Conservation (phyloP, 1,140 invertebrate genomes). For the Leptinotarsa undecemlineata region DNA sequence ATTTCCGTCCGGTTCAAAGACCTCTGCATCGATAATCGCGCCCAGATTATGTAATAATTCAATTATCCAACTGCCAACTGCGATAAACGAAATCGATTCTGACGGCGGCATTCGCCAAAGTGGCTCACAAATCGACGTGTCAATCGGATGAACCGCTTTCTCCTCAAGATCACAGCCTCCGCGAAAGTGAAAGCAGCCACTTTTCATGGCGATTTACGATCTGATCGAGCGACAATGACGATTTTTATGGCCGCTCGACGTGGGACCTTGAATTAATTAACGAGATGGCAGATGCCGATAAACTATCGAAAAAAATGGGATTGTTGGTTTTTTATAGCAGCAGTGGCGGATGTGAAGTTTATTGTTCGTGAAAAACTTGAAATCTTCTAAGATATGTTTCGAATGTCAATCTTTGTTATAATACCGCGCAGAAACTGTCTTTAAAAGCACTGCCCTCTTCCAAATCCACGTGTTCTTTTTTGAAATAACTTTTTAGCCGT, state of each 20-base stretch:
- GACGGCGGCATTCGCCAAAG: not conserved
- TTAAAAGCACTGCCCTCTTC: too few relatives aligned
- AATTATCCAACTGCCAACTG: not conserved
- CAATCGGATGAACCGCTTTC: not conserved
- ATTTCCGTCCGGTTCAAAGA: not conserved
- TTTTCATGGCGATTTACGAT: conserved; percentile 3
- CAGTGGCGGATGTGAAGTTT: not conserved
- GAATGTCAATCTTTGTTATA: too few relatives aligned
- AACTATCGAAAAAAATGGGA: not conserved
- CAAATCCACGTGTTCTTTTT: too few relatives aligned
- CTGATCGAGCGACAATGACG: conserved; percentile 4
- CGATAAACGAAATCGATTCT: not conserved
- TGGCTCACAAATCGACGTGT: not conserved
- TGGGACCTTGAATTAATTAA: conserved; percentile 5
- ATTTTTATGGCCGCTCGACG: conserved; percentile 1
- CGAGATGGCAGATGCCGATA: not conserved
- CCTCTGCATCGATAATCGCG: not conserved
- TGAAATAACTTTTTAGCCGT: too few relatives aligned
- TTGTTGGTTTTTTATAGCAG: not conserved
- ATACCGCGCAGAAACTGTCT: too few relatives aligned
- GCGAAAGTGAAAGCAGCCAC: conserved; percentile 1
- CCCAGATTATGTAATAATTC: not conserved
- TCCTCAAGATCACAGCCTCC: conserved; percentile 4
- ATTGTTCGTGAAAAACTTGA: too few relatives aligned
- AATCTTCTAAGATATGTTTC: too few relatives aligned